phyloP scores from a whole-genome alignment of 2,797 vertebrate species.

The Channa striata region DNA sequence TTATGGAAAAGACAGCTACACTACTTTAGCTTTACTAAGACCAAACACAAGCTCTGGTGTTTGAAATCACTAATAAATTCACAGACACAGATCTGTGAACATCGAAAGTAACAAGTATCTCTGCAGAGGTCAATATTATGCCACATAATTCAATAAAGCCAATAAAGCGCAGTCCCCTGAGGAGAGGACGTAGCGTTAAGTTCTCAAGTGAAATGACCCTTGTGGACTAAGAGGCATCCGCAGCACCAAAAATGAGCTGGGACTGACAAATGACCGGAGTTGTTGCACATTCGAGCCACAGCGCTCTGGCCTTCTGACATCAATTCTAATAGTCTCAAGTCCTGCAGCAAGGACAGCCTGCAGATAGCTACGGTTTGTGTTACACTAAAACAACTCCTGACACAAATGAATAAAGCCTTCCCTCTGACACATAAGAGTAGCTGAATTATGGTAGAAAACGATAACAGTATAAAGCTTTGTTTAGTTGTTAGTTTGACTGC shows the following conservation, averaged over 20 bases:
- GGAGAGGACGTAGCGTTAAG: slow-evolving; percentile 58
- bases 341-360: slow-evolving; percentile 60
- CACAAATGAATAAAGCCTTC: slow-evolving; percentile 14
- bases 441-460: background rate
- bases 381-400: slow-evolving; percentile 9
- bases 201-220: slow-evolving; percentile 66
- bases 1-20: background rate
- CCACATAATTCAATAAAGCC: slow-evolving; percentile 67
- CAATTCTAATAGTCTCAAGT: slow-evolving; percentile 70
- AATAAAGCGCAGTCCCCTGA: slow-evolving; percentile 52
- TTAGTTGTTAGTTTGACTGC: background rate
- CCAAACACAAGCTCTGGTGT: slow-evolving; percentile 3
- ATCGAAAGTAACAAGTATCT: slow-evolving; percentile 34
- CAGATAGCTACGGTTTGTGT: slow-evolving; percentile 29
- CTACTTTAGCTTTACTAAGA: background rate
- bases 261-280: slow-evolving; percentile 69
- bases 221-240: slow-evolving; percentile 57
- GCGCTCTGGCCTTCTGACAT: slow-evolving; percentile 62
- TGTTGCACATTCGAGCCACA: slow-evolving; percentile 42
- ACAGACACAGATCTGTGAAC: slow-evolving; percentile 25
- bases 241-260: slow-evolving; percentile 35
- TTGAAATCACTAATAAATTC: slow-evolving; percentile 48
- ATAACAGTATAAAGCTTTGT: background rate
- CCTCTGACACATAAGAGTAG: slow-evolving; percentile 4
- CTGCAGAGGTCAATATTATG: slow-evolving; percentile 52